phyloP scores from a whole-genome alignment of 2,113 vertebrate species.

The Mustela nigripes region DNA sequence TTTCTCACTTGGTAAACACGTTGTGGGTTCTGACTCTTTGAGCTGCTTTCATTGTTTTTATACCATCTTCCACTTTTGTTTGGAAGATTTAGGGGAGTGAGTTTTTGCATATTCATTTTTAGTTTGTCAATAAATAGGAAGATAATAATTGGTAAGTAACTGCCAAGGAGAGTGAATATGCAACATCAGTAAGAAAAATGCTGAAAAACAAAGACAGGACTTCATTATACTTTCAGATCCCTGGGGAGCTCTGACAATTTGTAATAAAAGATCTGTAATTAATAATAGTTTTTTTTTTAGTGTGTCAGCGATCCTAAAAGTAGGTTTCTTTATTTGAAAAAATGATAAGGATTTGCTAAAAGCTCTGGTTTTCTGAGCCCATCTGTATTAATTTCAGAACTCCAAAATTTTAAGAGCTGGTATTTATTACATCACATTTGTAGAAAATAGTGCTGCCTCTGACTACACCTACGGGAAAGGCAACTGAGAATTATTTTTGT shows the following conservation, averaged over 20 bases:
- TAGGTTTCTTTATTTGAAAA: not conserved
- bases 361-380: slow-evolving; percentile 13
- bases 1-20: not conserved
- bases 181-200: not conserved
- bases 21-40: not conserved
- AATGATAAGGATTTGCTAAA: slow-evolving; percentile 30
- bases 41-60: slow-evolving; percentile 6
- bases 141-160: not conserved
- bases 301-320: slow-evolving; percentile 9
- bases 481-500: slow-evolving; percentile 48
- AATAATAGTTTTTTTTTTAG: not conserved
- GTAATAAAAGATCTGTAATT: slow-evolving; percentile 50
- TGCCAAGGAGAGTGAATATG: not conserved
- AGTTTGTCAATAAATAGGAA: slow-evolving; percentile 59
- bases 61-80: slow-evolving; percentile 21
- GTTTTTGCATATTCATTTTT: slow-evolving; percentile 55
- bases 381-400: not conserved
- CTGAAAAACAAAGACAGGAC: not conserved
- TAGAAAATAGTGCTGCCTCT: slow-evolving; percentile 39
- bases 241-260: not conserved
- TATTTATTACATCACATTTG: not conserved
- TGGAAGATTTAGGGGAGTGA: slow-evolving; percentile 8
- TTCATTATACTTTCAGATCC: not conserved
- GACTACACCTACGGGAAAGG: not conserved
- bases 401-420: not conserved